Evolutionary conservation across 2,888 invertebrate genomes (phyloP), one percentile per base, ranked within the genome.

Genomic region (Ormia ochracea): DNA sequence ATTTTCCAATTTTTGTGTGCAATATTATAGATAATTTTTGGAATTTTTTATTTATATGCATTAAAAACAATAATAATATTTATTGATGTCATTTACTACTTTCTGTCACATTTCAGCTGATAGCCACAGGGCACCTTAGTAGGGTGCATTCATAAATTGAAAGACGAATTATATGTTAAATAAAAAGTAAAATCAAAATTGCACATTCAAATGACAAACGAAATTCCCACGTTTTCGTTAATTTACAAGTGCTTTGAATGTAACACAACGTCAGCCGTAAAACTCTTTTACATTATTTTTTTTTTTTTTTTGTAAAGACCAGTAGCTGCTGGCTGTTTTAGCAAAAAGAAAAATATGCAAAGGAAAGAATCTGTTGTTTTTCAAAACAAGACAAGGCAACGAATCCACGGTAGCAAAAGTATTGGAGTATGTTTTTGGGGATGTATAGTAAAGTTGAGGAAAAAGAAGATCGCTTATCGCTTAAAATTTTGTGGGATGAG

Each of bases 161-260:
- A 45, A 65, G 14, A 23, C 17, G 21, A 63, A 45, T 63, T 54
- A 56, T 38, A 6, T 50, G 28, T 23, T 10, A 23, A 48, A 14
- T 65, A 56, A 54, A 56, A 65, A 43, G n/a, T 33, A 9, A 43
- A 72, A 43, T 43, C 23, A 33, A 61, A 54, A 66, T 28, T 23
- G 31, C 21, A 43, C 50, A 74, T 66, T 74, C 66, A 76, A 80
- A 80, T 77, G 63, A 70, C 54, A 50, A 77, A 56, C 54, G 63
- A 66, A 80, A 73, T 80, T 80, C 80, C 80, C 80, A 80, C 80
- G 80, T 80, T 80, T 80, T 80, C 56, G 54, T 76, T 76, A 80
- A 80, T 80, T 80, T 80, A 80, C 80, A 80, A 76, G 80, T 80
- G 80, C 38, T 68, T 61, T 54, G 54, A 52, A 58, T 75, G 79